Conservation (phyloP, 2,797 vertebrate genomes). For the Telmatherina bonti region DNA sequence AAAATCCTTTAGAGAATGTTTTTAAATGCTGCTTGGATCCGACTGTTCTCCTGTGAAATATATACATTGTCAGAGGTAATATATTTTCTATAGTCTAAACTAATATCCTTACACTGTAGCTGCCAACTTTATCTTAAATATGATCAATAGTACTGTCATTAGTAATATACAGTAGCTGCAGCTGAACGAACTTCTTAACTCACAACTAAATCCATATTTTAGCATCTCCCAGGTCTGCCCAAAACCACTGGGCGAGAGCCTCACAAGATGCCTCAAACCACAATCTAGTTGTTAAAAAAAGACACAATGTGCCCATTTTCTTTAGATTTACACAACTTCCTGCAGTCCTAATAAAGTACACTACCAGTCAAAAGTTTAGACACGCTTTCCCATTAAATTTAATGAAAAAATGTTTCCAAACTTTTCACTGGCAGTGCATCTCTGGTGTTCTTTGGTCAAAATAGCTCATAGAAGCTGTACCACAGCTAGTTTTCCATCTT, state of each 20-base stretch:
- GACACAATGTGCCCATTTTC: neutral
- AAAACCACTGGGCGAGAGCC: neutral
- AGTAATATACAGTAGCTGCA: neutral
- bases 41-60: neutral
- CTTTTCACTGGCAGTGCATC: too few species aligned
- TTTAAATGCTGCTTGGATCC: neutral
- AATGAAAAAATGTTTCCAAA: too few species aligned
- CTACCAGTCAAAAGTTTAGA: too few species aligned
- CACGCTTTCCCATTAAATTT: too few species aligned
- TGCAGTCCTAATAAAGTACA: neutral
- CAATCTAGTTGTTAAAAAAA: neutral
- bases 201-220: neutral
- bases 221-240: neutral
- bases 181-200: neutral
- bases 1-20: neutral
- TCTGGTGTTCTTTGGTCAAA: neutral
- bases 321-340: neutral
- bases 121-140: neutral
- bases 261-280: neutral
- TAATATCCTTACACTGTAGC: too few species aligned
- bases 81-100: neutral
- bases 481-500: neutral
- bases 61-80: neutral
- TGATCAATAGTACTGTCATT: neutral
- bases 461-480: neutral